Conservation (phyloP, 1,140 invertebrate genomes). For the Nilaparvata lugens region DNA sequence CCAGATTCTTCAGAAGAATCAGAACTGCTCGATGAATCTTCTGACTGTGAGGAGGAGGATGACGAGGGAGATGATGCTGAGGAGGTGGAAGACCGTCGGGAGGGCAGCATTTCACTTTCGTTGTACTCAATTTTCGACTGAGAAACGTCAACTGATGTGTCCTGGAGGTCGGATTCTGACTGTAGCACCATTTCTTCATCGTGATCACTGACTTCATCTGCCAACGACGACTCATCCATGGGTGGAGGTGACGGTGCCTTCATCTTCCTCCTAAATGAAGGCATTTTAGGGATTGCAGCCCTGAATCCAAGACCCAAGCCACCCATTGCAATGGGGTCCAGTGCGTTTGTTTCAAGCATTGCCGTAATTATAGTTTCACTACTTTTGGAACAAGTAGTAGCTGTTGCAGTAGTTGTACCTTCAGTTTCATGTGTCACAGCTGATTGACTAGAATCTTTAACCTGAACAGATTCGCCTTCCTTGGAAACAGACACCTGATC, state of each 20-base stretch:
- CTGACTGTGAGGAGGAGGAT: no score
- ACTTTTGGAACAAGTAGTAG: constrained; percentile 23
- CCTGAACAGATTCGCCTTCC: constrained; percentile 28
- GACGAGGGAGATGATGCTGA: no score
- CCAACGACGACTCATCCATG: constrained; percentile 49
- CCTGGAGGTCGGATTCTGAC: constrained; percentile 29
- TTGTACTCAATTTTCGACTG: no score
- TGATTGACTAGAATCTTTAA: no score
- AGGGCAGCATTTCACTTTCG: no score
- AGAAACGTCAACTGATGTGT: no score
- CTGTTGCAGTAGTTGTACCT: constrained; percentile 13
- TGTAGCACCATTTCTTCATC: constrained; percentile 58
- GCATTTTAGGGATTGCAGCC: constrained; percentile 88
- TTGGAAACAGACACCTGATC: constrained; percentile 44
- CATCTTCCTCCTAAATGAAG: constrained; percentile 81
- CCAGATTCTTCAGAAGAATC: no score
- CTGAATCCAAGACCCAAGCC: constrained; percentile 71
- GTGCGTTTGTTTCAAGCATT: constrained; percentile 39
- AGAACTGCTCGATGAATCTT: no score
- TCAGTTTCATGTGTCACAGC: no score
- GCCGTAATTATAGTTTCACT: constrained; percentile 24
- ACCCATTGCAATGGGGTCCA: constrained; percentile 40
- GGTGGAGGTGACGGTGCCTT: constrained; percentile 67
- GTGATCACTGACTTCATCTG: constrained; percentile 25
- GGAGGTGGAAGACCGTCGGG: no score